Evolutionary conservation across 2,888 invertebrate species (phyloP), one percentile per base, ranked within the genome.

Genomic region (Ptychoptera contaminata): DNA sequence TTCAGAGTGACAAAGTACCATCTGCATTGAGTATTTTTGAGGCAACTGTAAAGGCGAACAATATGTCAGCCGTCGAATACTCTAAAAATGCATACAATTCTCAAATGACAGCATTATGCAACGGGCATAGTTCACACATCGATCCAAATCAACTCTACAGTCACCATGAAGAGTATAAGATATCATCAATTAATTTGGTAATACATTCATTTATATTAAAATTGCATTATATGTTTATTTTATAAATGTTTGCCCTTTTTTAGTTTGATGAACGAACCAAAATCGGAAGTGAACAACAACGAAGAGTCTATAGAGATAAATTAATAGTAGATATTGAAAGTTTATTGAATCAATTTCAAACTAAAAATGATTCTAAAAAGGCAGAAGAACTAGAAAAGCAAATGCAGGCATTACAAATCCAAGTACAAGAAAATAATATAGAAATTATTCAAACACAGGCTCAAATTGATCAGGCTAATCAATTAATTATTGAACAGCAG

Each of bases 31-130:
- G 37, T 1, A 44, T 47, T 16, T 40, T 42, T 30, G 37, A 39
- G 8, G 42, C 47, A 2, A 47, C 47, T 32, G 43, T 45, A 12
- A 42, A 46, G 37, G 36, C 16, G 11, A 40, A 32, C 23, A 42
- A 43, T 32, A 39, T 46, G n/a, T 31, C 38, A 29, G 35, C 41
- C n/a, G 31, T 31, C 15, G n/a, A 32, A 8, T 32, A 15, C n/a
- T 30, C 32, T 8, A 16, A 31, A 15, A 16, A 30, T 32, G n/a
- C 31, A 11, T 40, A 40, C n/a, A 40, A 32, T 32, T 15, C 14
- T 11, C 31, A 40, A 34, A 40, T 40, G 40, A 15, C 30, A 15
- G 9, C 32, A n/a, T 5, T 23, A 23, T 23, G 23, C 23, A 23
- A 23, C 7, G 23, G 23, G 7, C 23, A 23, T 7, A 23, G 23